Base-by-base conservation (phyloP, 2,888 invertebrate genomes). In the Exephanes ischioxanthus region DNA sequence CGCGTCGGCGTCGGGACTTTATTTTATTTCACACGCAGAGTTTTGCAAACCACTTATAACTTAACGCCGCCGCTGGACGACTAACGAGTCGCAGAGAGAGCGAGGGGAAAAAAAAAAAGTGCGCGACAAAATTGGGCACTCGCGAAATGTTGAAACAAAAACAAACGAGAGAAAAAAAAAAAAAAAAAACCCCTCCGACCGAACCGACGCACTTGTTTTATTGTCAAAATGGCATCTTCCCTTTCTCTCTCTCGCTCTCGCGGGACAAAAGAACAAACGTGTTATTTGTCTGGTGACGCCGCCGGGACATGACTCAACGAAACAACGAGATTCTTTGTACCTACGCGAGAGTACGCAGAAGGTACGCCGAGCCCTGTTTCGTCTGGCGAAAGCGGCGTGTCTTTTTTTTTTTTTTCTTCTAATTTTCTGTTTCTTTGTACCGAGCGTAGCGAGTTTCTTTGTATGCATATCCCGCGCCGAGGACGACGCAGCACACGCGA, bases 231-330 rank as follows among this genome's bases (percentile, higher is more conserved):
- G 58, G 19, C 19, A 51, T 66, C 41, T n/a, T 79, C 51, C 41
- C 66, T 19, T 53, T 58, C 26, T 33, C 33, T 22, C 37, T 55
- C 45, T 19, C 63, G 37, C 75, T 84, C 80, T 85, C 80, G 77
- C 84, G 82, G 77, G 86, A 86, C 84, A 83, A 88, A 88, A 83
- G 83, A 83, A 55, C 66, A 79, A 86, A 87, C 80, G 83, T 85
- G 63, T 80, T 83, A 85, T 81, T 70, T 79, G 76, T 80, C 79
- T 53, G 53, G 53, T 19, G 63, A 58, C 73, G 67, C 37, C 45
- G 19, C 75, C 68, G 41, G 58, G 55, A 55, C 55, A 53, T 19
- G 58, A 68, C 37, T 22, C 41, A n/a, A 51, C 71, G 58, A 41
- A 41, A 81, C 82, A 82, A 84, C 58, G 80, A 79, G 33, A 84